Base-by-base conservation (phyloP, 1,140 invertebrate species). In the Lanistes nyassanus region DNA sequence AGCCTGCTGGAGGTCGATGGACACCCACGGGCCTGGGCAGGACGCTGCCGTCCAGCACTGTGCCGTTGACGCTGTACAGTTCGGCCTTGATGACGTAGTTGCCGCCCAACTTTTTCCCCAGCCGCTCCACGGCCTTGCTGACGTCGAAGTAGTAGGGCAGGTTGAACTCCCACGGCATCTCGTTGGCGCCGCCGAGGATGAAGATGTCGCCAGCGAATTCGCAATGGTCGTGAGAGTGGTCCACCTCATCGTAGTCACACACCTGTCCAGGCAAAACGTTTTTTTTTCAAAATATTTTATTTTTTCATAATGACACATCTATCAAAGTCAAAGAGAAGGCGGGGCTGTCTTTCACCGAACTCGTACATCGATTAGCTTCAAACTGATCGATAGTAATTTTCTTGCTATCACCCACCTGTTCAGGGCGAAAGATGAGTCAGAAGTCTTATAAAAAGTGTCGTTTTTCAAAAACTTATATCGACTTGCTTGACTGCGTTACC, bases 191-290 rank as follows among this genome's bases (percentile, higher is more conserved):
- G 21, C 80, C 80, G 13, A 81, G 75, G 29, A 79, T 66, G 64
- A 81, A 81, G 74, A 81, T 78, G 21, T 79, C 72, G 3, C 80
- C 80, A 16, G 80, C 78, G 31, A 66, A 64, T 58, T 78, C 74
- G 37, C 76, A 77, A 37, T 67, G 55, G 19, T 74, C 36, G 9
- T 56, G 37, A 21, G 23, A n/a, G 19, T 55, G 39, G 64, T 73
- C 39, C 3, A 16, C 42, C 16, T 36, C 53, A 34, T 36, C 73
- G 29, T 53, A 7, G n/a, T 67, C 64, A 26, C 51, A 51, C 51
- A 36, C 51, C 42, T 47, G 42, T 47, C n/a, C n/a, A n/a, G n/a
- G n/a, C n/a, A n/a, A n/a, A n/a, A n/a, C n/a, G n/a, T n/a, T n/a
- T n/a, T n/a, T n/a, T n/a, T n/a, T n/a, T n/a, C n/a, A n/a, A n/a